Conservation (phyloP, 2,888 invertebrate species). For the Heteromurus nitidus region DNA sequence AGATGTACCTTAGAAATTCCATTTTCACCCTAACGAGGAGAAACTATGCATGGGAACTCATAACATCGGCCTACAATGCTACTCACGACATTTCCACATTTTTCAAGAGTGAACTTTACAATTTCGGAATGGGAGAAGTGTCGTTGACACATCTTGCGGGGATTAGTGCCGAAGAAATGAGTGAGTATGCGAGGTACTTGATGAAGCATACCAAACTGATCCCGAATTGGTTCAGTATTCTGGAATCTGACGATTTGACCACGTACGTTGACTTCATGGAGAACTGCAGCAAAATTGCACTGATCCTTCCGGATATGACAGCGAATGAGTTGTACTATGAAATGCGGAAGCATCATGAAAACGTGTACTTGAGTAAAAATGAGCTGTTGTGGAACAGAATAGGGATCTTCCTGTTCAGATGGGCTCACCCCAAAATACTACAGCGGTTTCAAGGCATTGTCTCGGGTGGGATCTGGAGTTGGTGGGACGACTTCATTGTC, state of each 20-base stretch:
- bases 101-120: neutral
- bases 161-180: neutral
- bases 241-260: neutral
- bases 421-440: neutral
- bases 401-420: neutral
- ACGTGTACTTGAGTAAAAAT: neutral
- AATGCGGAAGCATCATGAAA: neutral
- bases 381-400: neutral
- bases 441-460: neutral
- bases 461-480: neutral
- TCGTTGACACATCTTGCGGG: neutral
- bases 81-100: too few relatives aligned
- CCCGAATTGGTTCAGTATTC: too few relatives aligned
- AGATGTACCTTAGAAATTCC: neutral
- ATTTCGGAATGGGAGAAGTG: too few relatives aligned
- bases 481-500: neutral
- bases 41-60: too few relatives aligned
- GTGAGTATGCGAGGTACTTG: neutral
- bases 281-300: neutral
- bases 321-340: neutral
- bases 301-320: neutral
- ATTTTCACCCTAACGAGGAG: too few relatives aligned
- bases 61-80: too few relatives aligned
- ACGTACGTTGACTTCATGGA: neutral
- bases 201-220: too few relatives aligned